These are phyloP conservation scores for Sphaeridia pumilis DNA, from an alignment of 2,888 invertebrate genomes.

Conservation along the genomic window DNA sequence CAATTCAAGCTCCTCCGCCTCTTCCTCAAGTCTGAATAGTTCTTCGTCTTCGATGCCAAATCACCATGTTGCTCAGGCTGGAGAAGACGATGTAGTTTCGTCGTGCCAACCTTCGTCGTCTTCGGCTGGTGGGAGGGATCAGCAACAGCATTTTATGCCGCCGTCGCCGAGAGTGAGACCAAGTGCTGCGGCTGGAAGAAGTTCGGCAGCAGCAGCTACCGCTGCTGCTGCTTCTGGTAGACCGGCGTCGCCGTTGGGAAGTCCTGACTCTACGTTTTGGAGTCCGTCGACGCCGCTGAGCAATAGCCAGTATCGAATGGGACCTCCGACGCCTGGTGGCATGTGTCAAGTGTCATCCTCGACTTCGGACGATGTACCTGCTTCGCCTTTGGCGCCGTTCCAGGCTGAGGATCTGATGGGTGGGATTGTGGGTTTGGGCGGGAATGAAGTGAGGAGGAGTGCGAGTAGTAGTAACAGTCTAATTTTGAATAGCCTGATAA, in stretches of 20 bases:
- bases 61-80: conserved; percentile 16
- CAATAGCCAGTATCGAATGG: conserved; percentile 14
- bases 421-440: no score
- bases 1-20: no score
- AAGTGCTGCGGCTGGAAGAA: neutral
- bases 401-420: neutral
- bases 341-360: conserved; percentile 34
- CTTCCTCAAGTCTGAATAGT: conserved; percentile 11
- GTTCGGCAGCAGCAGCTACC: no score
- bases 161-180: conserved; percentile 7
- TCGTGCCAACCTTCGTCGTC: conserved; percentile 27
- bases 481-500: conserved; percentile 4
- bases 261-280: conserved; percentile 34
- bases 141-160: conserved; percentile 12
- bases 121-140: conserved; percentile 11
- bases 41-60: conserved; percentile 16
- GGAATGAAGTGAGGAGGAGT: conserved; percentile 5
- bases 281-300: conserved; percentile 20
- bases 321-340: conserved; percentile 27
- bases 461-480: conserved; percentile 8
- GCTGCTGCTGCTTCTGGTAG: conserved; percentile 13
- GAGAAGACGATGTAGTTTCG: conserved; percentile 14
- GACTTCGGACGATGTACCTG: conserved; percentile 33
- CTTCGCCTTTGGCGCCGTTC: conserved; percentile 23
- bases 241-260: conserved; percentile 31